phyloP scores from a whole-genome alignment of 2,888 invertebrate genomes.

The Nomada hirtipes region DNA sequence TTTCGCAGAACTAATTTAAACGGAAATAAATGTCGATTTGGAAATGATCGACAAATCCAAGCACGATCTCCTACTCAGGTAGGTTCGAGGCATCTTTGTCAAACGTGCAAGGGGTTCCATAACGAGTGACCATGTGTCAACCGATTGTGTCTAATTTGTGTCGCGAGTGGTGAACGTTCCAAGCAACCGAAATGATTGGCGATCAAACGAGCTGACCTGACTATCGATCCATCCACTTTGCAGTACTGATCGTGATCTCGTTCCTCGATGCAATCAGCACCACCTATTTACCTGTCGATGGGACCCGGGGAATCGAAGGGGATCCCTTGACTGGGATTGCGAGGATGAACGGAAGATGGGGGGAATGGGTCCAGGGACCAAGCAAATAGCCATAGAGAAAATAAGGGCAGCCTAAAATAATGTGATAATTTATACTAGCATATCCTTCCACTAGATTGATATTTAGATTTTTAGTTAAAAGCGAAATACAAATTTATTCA shows the following conservation, averaged over 20 bases:
- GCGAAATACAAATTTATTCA: too few species aligned
- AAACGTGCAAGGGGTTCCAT: conserved; percentile 20
- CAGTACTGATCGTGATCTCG: conserved; percentile 23
- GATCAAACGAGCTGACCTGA: conserved; percentile 37
- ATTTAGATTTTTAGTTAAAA: too few species aligned
- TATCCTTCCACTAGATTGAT: too few species aligned
- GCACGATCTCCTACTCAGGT: conserved; percentile 8
- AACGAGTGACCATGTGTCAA: conserved; percentile 27
- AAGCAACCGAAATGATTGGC: conserved; percentile 31
- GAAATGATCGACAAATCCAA: neutral
- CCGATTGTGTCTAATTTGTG: conserved; percentile 37
- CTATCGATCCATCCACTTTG: conserved; percentile 19
- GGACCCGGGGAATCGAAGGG: conserved; percentile 24
- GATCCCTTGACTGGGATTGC: conserved; percentile 31
- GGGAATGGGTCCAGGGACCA: neutral
- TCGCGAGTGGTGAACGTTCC: conserved; percentile 12
- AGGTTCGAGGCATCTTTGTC: conserved; percentile 14
- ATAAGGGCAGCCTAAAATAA: too few species aligned
- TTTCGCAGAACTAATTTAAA: neutral
- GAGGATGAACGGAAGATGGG: conserved; percentile 9
- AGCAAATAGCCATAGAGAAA: too few species aligned
- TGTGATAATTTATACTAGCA: too few species aligned
- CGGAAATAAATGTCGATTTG: neutral
- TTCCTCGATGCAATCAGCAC: conserved; percentile 45
- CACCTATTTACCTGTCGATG: conserved; percentile 30